These are phyloP conservation scores for Tyrannus savana DNA, from an alignment of 2,113 vertebrate species.

Conservation along the genomic window DNA sequence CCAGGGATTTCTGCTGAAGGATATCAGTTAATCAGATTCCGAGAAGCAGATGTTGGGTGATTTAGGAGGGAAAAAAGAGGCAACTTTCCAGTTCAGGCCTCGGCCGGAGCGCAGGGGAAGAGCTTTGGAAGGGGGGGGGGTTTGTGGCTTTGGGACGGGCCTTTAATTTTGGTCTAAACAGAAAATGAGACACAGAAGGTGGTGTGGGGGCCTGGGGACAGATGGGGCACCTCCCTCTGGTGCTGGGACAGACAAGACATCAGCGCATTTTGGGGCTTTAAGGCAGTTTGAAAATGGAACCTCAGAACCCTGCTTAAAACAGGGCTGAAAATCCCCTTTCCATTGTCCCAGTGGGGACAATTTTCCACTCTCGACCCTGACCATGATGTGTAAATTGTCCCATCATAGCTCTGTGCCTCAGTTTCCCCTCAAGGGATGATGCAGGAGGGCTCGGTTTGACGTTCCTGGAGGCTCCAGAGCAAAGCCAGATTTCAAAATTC, in stretches of 20 bases:
- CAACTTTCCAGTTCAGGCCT: slow-evolving; percentile 44
- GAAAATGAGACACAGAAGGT: background rate
- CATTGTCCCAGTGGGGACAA: rapidly evolving
- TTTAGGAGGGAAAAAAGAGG: slow-evolving; percentile 24
- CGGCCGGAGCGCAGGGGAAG: rapidly evolving
- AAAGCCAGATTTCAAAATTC: background rate
- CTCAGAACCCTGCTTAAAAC: background rate
- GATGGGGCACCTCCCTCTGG: background rate
- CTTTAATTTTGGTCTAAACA: background rate
- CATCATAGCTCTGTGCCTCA: background rate
- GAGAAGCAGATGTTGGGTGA: slow-evolving; percentile 71
- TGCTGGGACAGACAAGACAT: background rate
- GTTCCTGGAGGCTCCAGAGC: rapidly evolving
- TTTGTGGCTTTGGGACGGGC: background rate
- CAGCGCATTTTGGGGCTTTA: rapidly evolving
- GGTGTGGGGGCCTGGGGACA: background rate
- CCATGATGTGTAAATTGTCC: rapidly evolving
- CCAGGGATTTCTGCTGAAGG: slow-evolving; percentile 62
- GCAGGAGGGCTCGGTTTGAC: rapidly evolving
- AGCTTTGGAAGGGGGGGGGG: background rate
- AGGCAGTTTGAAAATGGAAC: background rate
- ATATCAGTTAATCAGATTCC: slow-evolving; percentile 73
- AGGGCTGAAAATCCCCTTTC: background rate
- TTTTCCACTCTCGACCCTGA: background rate
- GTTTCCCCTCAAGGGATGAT: background rate